Conservation (phyloP, 2,888 invertebrate genomes). For the Chaetogeoica ovagalla region DNA sequence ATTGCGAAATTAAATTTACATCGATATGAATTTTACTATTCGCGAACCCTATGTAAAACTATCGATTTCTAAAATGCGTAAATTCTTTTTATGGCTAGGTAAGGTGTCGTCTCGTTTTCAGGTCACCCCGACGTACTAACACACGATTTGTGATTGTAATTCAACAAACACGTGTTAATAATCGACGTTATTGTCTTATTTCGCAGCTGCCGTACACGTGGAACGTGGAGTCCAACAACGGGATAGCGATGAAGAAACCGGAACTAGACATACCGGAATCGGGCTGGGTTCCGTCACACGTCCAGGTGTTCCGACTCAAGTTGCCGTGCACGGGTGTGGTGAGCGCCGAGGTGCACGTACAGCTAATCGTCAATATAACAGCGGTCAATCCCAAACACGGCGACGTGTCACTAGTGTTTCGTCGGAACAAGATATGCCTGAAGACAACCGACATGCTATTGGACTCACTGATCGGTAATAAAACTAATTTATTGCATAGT, state of each 20-base stretch:
- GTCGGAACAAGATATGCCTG: slow-evolving; percentile 83
- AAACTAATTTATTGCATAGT: not conserved
- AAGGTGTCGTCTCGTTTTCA: too few species aligned
- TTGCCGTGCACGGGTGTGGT: slow-evolving; percentile 81
- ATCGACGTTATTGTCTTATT: not conserved
- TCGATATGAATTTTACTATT: too few species aligned
- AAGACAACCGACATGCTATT: slow-evolving; percentile 64
- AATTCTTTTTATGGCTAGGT: too few species aligned
- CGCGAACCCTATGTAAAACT: too few species aligned
- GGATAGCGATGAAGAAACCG: slow-evolving; percentile 76
- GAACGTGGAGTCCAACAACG: slow-evolving; percentile 71
- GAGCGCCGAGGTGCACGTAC: slow-evolving; percentile 80
- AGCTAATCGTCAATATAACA: slow-evolving; percentile 79
- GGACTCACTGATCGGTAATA: slow-evolving; percentile 38
- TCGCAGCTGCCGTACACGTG: slow-evolving; percentile 56
- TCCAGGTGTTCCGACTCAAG: slow-evolving; percentile 76
- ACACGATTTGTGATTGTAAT: too few species aligned
- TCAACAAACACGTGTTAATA: too few species aligned
- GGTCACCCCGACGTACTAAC: too few species aligned
- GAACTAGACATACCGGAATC: slow-evolving; percentile 80
- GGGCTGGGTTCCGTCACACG: slow-evolving; percentile 76
- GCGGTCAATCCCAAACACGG: slow-evolving; percentile 69
- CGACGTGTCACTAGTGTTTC: slow-evolving; percentile 75
- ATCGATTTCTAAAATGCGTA: too few species aligned
- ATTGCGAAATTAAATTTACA: too few species aligned